Conservation (phyloP, 2,797 vertebrate genomes). For the Geotrypetes seraphini region DNA sequence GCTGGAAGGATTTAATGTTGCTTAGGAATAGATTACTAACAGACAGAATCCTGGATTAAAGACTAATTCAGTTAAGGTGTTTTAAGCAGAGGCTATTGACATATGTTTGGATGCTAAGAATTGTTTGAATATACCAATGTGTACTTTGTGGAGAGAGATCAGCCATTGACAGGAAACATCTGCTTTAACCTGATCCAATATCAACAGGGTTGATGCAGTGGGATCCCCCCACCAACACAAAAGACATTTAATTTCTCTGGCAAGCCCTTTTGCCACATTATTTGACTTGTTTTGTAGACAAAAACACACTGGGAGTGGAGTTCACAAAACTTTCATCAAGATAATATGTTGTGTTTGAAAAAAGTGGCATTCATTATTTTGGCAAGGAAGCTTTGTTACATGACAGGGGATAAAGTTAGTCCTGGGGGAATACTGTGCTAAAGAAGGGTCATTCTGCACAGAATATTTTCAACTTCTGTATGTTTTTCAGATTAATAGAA, state of each 20-base stretch:
- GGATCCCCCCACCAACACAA: conserved; percentile 1
- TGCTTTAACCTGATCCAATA: conserved; percentile 44
- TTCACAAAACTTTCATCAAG: conserved; percentile 10
- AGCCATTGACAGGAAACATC: conserved; percentile 54
- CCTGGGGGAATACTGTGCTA: too few species aligned
- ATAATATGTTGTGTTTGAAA: background rate
- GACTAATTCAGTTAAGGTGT: conserved; percentile 12
- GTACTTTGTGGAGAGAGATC: conserved; percentile 20
- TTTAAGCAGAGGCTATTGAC: background rate
- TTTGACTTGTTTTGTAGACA: too few species aligned
- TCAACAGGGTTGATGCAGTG: conserved; percentile 36
- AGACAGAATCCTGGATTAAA: background rate
- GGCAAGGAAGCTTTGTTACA: too few species aligned
- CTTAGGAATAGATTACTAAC: conserved; percentile 4
- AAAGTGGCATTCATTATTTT: too few species aligned
- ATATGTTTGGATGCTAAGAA: conserved; percentile 15
- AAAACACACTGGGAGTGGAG: background rate
- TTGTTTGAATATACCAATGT: conserved; percentile 9
- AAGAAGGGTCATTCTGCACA: too few species aligned
- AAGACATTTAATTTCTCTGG: conserved; percentile 12
- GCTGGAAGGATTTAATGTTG: background rate
- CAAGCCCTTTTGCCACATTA: background rate
- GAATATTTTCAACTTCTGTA: too few species aligned
- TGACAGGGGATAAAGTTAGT: too few species aligned
- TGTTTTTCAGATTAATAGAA: too few species aligned